These are phyloP conservation scores for Probaryconus sp. DNA, from an alignment of 1,140 invertebrate genomes.

Conservation along the genomic window DNA sequence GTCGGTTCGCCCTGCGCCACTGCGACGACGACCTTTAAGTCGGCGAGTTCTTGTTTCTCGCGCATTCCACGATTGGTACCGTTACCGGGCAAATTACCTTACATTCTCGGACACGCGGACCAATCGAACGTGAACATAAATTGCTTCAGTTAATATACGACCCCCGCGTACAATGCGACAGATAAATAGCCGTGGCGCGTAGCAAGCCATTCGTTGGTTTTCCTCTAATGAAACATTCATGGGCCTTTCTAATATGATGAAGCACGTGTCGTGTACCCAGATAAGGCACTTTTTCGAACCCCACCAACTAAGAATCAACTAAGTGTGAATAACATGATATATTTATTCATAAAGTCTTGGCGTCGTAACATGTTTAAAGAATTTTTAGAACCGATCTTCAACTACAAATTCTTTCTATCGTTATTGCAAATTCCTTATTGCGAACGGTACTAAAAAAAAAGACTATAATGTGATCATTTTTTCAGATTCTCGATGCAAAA, in stretches of 20 bases:
- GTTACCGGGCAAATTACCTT: constrained; percentile 36
- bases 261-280: constrained; percentile 10
- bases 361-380: too few relatives aligned
- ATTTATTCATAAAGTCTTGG: too few relatives aligned
- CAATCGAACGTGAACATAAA: constrained; percentile 31
- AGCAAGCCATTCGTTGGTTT: constrained; percentile 18
- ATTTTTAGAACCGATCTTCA: too few relatives aligned
- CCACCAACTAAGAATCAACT: too few relatives aligned
- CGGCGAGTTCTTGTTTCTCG: constrained; percentile 17
- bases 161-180: constrained; percentile 20
- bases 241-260: constrained; percentile 5
- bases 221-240: constrained; percentile 23
- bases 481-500: too few relatives aligned
- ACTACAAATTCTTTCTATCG: too few relatives aligned
- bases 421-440: too few relatives aligned
- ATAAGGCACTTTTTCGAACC: too few relatives aligned
- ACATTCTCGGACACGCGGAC: constrained; percentile 2
- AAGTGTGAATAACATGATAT: too few relatives aligned
- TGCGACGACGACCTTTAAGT: constrained; percentile 25
- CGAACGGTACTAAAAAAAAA: too few relatives aligned
- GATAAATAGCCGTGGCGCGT: too few relatives aligned
- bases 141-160: constrained; percentile 5
- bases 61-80: constrained; percentile 24
- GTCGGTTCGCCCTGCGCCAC: constrained; percentile 6
- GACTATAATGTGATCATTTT: too few relatives aligned